Evolutionary conservation across 2,888 invertebrate genomes (phyloP).

Genomic region (Lordiphosa fenestrarum): DNA sequence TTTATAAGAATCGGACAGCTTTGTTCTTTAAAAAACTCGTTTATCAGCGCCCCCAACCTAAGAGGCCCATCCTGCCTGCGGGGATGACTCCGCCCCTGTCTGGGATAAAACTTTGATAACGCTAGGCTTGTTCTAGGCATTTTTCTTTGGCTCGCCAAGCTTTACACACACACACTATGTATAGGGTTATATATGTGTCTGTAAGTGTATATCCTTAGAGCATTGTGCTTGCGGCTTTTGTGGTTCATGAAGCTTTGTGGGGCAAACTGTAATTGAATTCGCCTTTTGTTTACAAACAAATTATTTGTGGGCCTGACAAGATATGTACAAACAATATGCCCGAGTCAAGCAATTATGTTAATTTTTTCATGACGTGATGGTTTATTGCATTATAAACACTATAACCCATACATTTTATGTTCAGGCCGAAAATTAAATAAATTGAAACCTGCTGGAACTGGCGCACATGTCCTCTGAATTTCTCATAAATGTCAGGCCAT

Average conservation of each 20-base stretch:
- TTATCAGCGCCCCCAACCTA: no score
- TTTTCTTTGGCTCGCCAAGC: constrained; percentile 9
- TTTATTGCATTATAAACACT: constrained; percentile 11
- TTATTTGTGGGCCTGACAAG: constrained; percentile 54
- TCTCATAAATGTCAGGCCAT: constrained; percentile 44
- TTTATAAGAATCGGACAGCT: no score
- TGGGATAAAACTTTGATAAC: background rate
- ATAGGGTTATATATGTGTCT: constrained; percentile 8
- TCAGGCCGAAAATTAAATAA: constrained; percentile 25
- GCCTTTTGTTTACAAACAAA: constrained; percentile 64
- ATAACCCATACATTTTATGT: constrained; percentile 32
- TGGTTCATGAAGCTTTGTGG: constrained; percentile 37
- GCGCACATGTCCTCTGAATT: constrained; percentile 20
- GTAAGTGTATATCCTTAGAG: constrained; percentile 26
- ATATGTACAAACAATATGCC: constrained; percentile 31
- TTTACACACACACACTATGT: constrained; percentile 4
- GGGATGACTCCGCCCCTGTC: no score
- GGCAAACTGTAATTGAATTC: constrained; percentile 64
- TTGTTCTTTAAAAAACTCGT: no score
- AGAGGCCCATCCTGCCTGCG: no score
- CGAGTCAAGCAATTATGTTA: constrained; percentile 37
- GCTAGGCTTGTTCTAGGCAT: constrained; percentile 3
- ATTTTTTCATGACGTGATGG: constrained; percentile 29
- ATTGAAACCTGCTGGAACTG: constrained; percentile 22
- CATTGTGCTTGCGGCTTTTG: constrained; percentile 52